Evolutionary conservation across 2,888 invertebrate genomes (phyloP), one percentile per base, ranked within the genome.

Genomic region (Sicus ferrugineus): DNA sequence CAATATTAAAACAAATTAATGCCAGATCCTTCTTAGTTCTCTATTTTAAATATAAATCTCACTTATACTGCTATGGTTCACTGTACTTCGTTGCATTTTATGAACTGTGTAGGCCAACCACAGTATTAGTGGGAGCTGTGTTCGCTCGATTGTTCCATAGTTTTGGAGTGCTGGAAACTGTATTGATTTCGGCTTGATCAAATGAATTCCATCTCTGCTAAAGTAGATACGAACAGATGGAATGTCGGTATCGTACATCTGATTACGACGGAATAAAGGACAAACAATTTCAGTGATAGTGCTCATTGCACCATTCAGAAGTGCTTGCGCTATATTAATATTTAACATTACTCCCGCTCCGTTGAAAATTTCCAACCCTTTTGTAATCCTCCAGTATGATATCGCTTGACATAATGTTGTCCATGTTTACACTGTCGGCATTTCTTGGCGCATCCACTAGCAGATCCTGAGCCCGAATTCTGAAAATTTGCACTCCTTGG

Each of bases 181-280:
- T 34, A 34, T 34, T 34, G 34, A 34, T 34, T 5, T 34, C 11
- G 34, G 11, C 5, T 34, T 34, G 34, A 34, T 34, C 5, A 34
- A 7, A 34, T 34, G 34, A 34, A 34, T 34, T 34, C 34, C 34
- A 11, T 34, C 34, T 34, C 11, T 34, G 34, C 34, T 11, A 34
- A 34, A 34, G 5, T 34, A 5, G 11, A 34, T 34, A 11, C 34
- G 34, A 34, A 34, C 34, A 34, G 34, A 34, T 34, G 34, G 11
- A 34, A 34, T 34, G 21, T 68, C 61, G 31, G 48, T 46, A 5
- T 62, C 68, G 48, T 61, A 61, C 62, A 68, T 59, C 38, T 68
- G 62, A 26, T 19, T 63, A 26, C 62, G 48, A 19, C 68, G 68
- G 59, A 68, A 68, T 31, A 31, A 38, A 46, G 26, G 61, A 38